Base-by-base conservation (phyloP, 2,797 vertebrate genomes). In the Sciaenops ocellatus region DNA sequence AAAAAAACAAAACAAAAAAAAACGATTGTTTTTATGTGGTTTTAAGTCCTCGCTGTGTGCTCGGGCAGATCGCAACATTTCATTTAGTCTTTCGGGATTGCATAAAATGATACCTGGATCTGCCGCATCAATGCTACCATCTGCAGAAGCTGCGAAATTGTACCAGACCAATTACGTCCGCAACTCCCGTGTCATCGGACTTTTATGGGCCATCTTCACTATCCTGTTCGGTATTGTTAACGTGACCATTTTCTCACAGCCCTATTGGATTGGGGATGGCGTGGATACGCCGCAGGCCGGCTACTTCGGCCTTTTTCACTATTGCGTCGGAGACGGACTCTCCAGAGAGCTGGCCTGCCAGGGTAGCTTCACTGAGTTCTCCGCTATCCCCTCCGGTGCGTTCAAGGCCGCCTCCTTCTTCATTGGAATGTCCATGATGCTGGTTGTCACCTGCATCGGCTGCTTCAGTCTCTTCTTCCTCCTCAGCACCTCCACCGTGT, bases 341-440 rank as follows among this genome's bases (percentile, higher is more conserved):
- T 95, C 96, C 92, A 94, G 96, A 87, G 97, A 99, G 64, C 94
- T 98, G 92, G 95, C 92, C 89, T 99, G 98, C 92, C 95, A 96
- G 87, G 98, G 98, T 73, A 98, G 94, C 96, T 98, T 98, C 95
- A 97, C 97, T 22, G 97, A 99, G 96, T 99, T 99, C 95, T 85
- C 96, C 87, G 95, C 94, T 55, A 96, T 99, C 88, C 97, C 98
- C 73, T 98, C 98, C 73, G 80, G 94, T 72, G 98, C 98, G 85
- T 98, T 99, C 95, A 97, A 98, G 96, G 97, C 98, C 88, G 98
- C 98, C 84, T 98, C 98, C 85, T 98, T 98, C 94, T 96, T 99
- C 93, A 96, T 99, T 50, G 97, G 97, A 55, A 96, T 97, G 94
- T 99, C 98, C 92, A 98, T 99, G 98, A 96, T 97, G 95, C 96